A percentile compares a stretch with the other conserved stretches of the same genome.
Evolutionary conservation across 2,797 vertebrate species (phyloP).

Genomic region (Alosa sapidissima): DNA sequence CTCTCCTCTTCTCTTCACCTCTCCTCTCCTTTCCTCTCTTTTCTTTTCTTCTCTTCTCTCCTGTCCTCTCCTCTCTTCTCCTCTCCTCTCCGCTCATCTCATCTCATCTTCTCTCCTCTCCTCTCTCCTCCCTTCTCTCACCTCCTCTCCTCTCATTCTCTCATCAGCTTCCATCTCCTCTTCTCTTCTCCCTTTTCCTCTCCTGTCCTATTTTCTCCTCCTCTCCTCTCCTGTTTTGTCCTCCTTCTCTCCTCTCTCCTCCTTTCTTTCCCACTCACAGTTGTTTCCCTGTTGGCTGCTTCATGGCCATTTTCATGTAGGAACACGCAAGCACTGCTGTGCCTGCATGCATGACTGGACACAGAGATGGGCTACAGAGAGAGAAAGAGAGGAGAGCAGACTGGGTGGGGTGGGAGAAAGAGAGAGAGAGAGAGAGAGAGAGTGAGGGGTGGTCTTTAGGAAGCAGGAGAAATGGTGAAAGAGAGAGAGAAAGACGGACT

Average conservation of each 20-base stretch:
- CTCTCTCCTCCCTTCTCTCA: background rate
- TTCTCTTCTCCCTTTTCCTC: background rate
- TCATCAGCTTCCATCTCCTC: background rate
- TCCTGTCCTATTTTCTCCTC: background rate
- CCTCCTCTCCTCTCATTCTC: background rate
- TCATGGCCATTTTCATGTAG: conserved; percentile 49
- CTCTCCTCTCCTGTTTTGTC: background rate
- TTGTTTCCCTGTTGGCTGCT: conserved; percentile 50
- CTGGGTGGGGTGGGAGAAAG: background rate
- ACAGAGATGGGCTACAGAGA: conserved; percentile 25
- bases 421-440: conserved; percentile 26
- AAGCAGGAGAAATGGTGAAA: background rate
- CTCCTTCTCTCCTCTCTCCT: background rate
- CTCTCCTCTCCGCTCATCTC: background rate
- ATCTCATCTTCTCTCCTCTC: background rate
- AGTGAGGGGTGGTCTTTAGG: background rate
- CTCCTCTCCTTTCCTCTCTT: background rate
- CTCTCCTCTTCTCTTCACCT: too few relatives aligned
- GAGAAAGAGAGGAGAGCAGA: conserved; percentile 34
- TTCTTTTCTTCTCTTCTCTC: background rate
- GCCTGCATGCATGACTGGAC: conserved; percentile 50
- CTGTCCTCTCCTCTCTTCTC: background rate
- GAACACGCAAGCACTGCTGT: conserved; percentile 49
- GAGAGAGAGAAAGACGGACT: conserved; percentile 25
- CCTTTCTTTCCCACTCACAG: background rate